These are phyloP conservation scores for Perccottus glenii DNA, from an alignment of 2,113 vertebrate genomes.

Conservation along the genomic window DNA sequence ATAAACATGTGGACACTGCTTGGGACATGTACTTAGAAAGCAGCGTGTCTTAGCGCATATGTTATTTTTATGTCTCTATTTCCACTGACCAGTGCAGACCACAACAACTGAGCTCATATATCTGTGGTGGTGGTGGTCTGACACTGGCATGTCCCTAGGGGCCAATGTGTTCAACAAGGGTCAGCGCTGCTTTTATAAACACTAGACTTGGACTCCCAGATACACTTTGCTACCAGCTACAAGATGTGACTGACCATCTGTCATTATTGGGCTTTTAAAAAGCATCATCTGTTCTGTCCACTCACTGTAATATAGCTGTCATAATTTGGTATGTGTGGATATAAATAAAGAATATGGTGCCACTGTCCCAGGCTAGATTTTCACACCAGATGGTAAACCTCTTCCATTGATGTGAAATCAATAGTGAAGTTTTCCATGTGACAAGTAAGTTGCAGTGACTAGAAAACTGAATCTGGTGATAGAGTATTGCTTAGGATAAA, in stretches of 20 bases:
- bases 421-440: neutral
- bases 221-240: conserved; percentile 23
- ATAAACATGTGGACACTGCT: conserved; percentile 1
- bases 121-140: conserved; percentile 54
- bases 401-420: neutral
- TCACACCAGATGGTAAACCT: conserved; percentile 10
- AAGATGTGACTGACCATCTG: conserved; percentile 17
- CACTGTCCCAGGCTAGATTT: conserved; percentile 14
- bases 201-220: conserved; percentile 24
- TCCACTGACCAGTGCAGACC: conserved; percentile 49
- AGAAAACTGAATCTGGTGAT: too few species aligned
- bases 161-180: conserved; percentile 35
- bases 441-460: too few species aligned
- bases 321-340: conserved; percentile 2
- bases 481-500: too few species aligned
- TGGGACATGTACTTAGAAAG: conserved; percentile 2
- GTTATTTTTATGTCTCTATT: conserved; percentile 65
- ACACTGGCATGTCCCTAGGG: conserved; percentile 38
- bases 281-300: neutral
- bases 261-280: neutral
- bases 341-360: conserved; percentile 27
- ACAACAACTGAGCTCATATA: conserved; percentile 66
- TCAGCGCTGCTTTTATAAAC: conserved; percentile 35
- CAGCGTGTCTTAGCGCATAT: neutral
- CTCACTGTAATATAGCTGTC: neutral